phyloP scores from a whole-genome alignment of 35 echinoderm and acorn worm genomes.

The Lytechinus pictus region DNA sequence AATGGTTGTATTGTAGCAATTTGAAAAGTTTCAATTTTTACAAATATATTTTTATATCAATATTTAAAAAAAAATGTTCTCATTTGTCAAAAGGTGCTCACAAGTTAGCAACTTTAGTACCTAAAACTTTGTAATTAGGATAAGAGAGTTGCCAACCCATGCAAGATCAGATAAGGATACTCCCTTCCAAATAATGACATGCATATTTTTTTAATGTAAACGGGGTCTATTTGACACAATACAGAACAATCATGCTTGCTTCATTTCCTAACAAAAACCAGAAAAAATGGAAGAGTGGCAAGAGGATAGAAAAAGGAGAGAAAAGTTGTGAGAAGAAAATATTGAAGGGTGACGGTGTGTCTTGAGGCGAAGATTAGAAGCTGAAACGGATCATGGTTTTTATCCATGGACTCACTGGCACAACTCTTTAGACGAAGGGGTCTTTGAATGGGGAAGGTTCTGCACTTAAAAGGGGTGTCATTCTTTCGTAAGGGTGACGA shows the following conservation, averaged over 20 bases:
- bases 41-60: too few species aligned
- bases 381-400: conserved; percentile 9
- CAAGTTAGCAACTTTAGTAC: too few species aligned
- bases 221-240: background rate
- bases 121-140: too few species aligned
- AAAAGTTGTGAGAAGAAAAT: background rate
- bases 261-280: background rate
- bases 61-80: too few species aligned
- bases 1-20: too few species aligned
- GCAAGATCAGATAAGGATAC: background rate
- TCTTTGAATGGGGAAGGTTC: background rate
- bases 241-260: background rate
- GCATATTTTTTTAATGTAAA: background rate
- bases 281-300: background rate
- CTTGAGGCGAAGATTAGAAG: conserved; percentile 27
- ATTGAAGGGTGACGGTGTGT: conserved; percentile 14
- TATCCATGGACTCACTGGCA: background rate
- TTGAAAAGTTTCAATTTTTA: too few species aligned
- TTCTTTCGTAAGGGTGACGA: conserved; percentile 2
- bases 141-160: too few species aligned
- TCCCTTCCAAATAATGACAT: background rate
- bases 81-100: too few species aligned
- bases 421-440: background rate
- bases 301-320: background rate
- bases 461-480: conserved; percentile 17